Base-by-base conservation (phyloP, 2,888 invertebrate species). In the Melanostoma mellinum region DNA sequence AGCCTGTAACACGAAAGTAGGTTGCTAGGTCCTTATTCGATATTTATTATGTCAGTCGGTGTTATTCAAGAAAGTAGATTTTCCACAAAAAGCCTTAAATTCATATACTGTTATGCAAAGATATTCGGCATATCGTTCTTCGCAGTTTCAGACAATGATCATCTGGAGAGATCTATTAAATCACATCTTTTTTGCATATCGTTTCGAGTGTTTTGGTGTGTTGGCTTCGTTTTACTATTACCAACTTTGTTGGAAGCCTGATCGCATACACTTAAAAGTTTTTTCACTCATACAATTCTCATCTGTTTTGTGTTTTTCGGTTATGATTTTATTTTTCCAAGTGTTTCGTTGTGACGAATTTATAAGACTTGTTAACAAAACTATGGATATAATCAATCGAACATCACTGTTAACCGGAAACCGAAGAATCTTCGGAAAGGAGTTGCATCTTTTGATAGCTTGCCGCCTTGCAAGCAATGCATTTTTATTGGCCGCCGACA, bases 41-140 rank as follows among this genome's bases (percentile, higher is more conserved):
- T 3, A 3, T n/a, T 0, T 1, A 36, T 0, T 42, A 79, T 79
- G 79, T 32, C 73, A 20, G 42, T 68, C 3, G 53, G 33, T 46
- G 40, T 53, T 44, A 46, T 35, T 48, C 80, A 56, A 6, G 38
- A 6, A 4, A 80, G 65, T 65, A n/a, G 6, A 1, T 33, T 5
- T 1, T 50, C 58, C 6, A 52, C 63, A 8, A 33, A 63, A 4
- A 52, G 38, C 5, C 63, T 80, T 1, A 80, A 65, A 38, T 6
- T 75, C 0, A 58, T 80, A 56, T 75, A 80, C 52, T 61, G 58
- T 35, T 69, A 71, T 38, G 69, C 74, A 2, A 80, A 71, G 52
- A 9, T 80, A 3, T 69, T 80, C 9, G 80, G 80, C 30, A 52
- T 80, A 35, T 63, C 53, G 30, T 69, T 56, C 38, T 75, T 80